Conservation (phyloP, 2,888 invertebrate genomes). For the Pandemis heparana region DNA sequence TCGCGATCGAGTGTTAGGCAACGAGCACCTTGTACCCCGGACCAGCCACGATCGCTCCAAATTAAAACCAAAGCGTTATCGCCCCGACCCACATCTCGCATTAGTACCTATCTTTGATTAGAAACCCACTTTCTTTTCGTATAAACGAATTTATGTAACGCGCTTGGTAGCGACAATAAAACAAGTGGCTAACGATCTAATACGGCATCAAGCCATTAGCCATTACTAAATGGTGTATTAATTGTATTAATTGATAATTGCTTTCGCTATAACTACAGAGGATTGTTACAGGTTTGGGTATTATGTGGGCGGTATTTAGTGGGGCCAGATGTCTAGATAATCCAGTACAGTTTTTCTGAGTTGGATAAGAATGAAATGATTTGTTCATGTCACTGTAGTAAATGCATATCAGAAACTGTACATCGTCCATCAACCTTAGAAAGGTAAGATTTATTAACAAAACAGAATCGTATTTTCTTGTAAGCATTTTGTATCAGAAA, state of each 20-base stretch:
- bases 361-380: too few relatives aligned
- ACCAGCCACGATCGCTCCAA: constrained; percentile 63
- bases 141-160: constrained; percentile 13
- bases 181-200: constrained; percentile 9
- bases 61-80: constrained; percentile 68
- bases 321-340: neutral
- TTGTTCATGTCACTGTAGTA: too few relatives aligned
- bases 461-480: neutral
- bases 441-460: too few relatives aligned
- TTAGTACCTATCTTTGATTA: constrained; percentile 36
- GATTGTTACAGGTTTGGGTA: neutral
- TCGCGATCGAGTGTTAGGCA: constrained; percentile 26
- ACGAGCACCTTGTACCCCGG: constrained; percentile 51
- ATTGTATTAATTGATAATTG: neutral
- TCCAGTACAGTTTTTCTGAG: too few relatives aligned
- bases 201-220: neutral
- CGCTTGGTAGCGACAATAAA: constrained; percentile 7
- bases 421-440: too few relatives aligned
- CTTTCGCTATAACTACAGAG: neutral
- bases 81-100: constrained; percentile 58
- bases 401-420: too few relatives aligned
- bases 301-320: neutral
- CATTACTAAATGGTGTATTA: neutral
- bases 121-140: constrained; percentile 35
- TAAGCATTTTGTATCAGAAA: neutral